Evolutionary conservation across 2,797 vertebrate species (phyloP).

Genomic region (Brachymystax lenok): DNA sequence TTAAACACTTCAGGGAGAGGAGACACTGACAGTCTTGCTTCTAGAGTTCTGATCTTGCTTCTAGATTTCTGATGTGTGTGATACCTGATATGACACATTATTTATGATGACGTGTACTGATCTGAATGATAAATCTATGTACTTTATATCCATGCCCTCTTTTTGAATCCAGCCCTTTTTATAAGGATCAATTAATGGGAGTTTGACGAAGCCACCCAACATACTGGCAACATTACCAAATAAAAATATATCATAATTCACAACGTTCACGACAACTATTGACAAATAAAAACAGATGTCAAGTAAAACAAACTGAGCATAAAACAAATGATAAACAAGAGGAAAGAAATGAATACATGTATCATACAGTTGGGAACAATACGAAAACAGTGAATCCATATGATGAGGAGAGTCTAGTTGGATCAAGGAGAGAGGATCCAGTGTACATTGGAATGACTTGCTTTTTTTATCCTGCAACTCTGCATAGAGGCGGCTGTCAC

Average conservation of each 20-base stretch:
- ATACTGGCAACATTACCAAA: constrained; percentile 38
- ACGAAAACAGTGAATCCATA: constrained; percentile 36
- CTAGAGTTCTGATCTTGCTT: no score
- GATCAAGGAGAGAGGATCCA: constrained; percentile 58
- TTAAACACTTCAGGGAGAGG: not conserved
- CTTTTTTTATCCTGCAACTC: constrained; percentile 41
- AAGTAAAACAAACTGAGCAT: constrained; percentile 56
- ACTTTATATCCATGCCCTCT: constrained; percentile 66
- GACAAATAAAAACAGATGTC: constrained; percentile 56
- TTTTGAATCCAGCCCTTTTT: constrained; percentile 75
- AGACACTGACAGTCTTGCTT: not conserved
- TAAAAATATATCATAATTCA: constrained; percentile 56
- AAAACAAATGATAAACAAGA: constrained; percentile 56
- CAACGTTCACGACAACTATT: constrained; percentile 68
- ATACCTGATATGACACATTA: not conserved
- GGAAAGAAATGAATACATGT: constrained; percentile 31
- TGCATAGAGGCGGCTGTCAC: no score
- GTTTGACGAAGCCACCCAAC: constrained; percentile 52
- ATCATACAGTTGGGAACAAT: constrained; percentile 52
- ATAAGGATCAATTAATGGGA: constrained; percentile 59
- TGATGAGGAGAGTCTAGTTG: constrained; percentile 61
- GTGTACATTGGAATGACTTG: constrained; percentile 39
- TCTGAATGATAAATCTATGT: constrained; percentile 37
- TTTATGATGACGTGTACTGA: constrained; percentile 1
- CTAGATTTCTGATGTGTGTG: not conserved